Conservation (phyloP, 2,113 vertebrate genomes). For the Paradoxurus hermaphroditus region DNA sequence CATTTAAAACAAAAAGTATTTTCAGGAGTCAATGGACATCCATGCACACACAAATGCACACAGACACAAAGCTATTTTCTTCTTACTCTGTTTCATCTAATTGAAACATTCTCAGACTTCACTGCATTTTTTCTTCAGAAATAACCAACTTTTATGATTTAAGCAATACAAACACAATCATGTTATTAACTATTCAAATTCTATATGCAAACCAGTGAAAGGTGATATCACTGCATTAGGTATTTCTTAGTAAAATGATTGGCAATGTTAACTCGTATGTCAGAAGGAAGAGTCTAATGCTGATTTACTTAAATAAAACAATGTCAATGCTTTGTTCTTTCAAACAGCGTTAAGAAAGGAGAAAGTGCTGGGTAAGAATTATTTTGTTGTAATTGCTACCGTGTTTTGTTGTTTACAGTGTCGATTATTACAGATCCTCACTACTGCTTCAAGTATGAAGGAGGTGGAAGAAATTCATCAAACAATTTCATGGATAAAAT, state of each 20-base stretch:
- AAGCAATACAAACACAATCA: not conserved
- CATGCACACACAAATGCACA: not conserved
- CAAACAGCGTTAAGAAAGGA: not conserved
- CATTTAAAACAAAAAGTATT: not conserved
- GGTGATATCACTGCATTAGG: not conserved
- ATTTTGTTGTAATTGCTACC: not conserved
- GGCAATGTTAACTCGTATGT: not conserved
- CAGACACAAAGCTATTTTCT: not conserved
- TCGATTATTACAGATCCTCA: not conserved
- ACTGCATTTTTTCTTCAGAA: not conserved
- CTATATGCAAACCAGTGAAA: slow-evolving; percentile 29
- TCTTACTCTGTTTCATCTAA: not conserved
- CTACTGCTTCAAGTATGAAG: not conserved
- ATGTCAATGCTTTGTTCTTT: not conserved
- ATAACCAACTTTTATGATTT: not conserved
- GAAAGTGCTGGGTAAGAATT: not conserved
- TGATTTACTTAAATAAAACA: slow-evolving; percentile 28
- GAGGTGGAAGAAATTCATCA: not conserved
- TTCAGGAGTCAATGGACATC: not conserved
- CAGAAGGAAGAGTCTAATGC: not conserved
- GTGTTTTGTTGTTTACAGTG: not conserved
- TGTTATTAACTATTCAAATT: slow-evolving; percentile 32
- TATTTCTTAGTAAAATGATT: slow-evolving; percentile 43
- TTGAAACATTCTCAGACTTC: not conserved
- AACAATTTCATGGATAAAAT: not conserved